Evolutionary conservation across 2,888 invertebrate genomes (phyloP).

Genomic region (Aporophyla nigra): DNA sequence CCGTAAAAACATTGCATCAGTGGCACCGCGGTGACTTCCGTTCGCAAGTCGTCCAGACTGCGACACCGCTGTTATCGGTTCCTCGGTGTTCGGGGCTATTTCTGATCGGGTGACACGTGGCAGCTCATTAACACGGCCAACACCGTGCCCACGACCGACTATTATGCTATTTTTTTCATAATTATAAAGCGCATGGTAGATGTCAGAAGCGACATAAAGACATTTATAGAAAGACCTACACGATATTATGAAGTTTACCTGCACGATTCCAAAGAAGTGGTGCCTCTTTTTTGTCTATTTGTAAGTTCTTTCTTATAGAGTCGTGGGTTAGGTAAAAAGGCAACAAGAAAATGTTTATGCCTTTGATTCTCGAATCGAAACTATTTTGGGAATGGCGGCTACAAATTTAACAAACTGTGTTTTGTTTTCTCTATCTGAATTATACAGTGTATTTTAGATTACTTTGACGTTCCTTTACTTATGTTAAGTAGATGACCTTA

Average conservation of each 20-base stretch:
- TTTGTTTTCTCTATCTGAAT: slow-evolving; percentile 2
- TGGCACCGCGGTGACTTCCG: slow-evolving; percentile 64
- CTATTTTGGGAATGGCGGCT: slow-evolving; percentile 20
- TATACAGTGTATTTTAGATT: not conserved
- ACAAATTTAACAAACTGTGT: not conserved
- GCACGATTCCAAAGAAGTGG: not conserved
- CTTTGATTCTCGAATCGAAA: slow-evolving; percentile 6
- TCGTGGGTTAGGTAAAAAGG: not conserved
- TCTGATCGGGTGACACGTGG: slow-evolving; percentile 66
- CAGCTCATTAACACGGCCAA: slow-evolving; percentile 61
- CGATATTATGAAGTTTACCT: not conserved
- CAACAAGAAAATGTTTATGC: slow-evolving; percentile 24
- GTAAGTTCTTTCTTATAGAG: not conserved
- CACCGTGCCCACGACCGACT: slow-evolving; percentile 44
- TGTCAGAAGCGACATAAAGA: not conserved
- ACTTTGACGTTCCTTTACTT: not conserved
- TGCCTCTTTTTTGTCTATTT: slow-evolving; percentile 1
- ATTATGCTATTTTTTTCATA: slow-evolving; percentile 35
- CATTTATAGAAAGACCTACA: not conserved
- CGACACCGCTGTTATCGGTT: slow-evolving; percentile 64
- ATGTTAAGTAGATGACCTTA: not conserved
- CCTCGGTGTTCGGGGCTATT: slow-evolving; percentile 63
- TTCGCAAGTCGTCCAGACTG: slow-evolving; percentile 60
- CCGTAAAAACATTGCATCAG: slow-evolving; percentile 67
- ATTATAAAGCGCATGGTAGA: not conserved